A percentile compares a stretch with the other conserved stretches of the same genome.
Conservation (phyloP, 1,140 invertebrate genomes). For the Dreissena rostriformis region DNA sequence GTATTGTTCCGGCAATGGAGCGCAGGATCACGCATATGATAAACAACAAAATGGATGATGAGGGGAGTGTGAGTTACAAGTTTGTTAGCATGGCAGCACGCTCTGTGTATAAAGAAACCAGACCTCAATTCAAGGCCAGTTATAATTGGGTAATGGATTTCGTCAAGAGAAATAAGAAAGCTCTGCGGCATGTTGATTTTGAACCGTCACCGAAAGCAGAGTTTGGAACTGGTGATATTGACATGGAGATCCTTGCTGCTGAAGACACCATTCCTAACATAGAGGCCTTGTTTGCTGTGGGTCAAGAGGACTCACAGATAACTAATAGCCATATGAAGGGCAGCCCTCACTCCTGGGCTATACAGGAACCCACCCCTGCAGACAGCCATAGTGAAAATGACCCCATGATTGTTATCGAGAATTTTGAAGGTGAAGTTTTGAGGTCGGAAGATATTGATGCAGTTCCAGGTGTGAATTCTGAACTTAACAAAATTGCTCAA, state of each 20-base stretch:
- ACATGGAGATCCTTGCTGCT: slow-evolving; percentile 28
- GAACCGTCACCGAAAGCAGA: slow-evolving; percentile 17
- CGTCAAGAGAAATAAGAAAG: slow-evolving; percentile 49
- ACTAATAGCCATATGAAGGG: neutral
- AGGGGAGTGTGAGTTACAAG: slow-evolving; percentile 45
- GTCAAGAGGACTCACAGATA: neutral
- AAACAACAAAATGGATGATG: slow-evolving; percentile 50
- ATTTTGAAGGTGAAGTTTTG: neutral
- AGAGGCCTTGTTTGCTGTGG: slow-evolving; percentile 4
- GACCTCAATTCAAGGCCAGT: slow-evolving; percentile 45
- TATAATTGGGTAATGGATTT: slow-evolving; percentile 54
- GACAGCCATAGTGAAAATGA: slow-evolving; percentile 13
- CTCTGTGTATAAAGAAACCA: slow-evolving; percentile 54
- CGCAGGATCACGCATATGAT: slow-evolving; percentile 30
- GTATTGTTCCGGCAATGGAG: slow-evolving; percentile 45
- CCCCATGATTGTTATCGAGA: slow-evolving; percentile 49
- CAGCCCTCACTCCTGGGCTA: too few species aligned
- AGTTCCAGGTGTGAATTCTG: neutral
- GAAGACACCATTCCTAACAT: slow-evolving; percentile 35
- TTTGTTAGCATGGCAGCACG: slow-evolving; percentile 45
- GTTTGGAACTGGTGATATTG: slow-evolving; percentile 8
- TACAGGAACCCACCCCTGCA: neutral
- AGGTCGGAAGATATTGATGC: slow-evolving; percentile 13
- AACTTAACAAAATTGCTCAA: neutral
- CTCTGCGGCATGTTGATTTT: slow-evolving; percentile 39